Evolutionary conservation across 2,113 vertebrate species (phyloP).

Genomic region (Ahaetulla prasina): DNA sequence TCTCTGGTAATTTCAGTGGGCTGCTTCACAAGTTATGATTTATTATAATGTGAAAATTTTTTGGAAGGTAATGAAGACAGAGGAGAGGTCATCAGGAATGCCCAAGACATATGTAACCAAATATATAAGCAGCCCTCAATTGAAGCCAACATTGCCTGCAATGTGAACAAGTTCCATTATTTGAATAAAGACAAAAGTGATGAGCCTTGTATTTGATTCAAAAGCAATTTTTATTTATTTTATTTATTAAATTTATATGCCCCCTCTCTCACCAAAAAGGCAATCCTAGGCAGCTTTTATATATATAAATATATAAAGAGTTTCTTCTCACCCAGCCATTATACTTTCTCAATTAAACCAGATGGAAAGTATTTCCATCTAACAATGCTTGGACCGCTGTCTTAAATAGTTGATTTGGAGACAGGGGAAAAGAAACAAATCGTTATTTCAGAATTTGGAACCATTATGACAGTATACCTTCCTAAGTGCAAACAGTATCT

Average conservation of each 20-base stretch:
- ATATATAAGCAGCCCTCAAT: conserved; percentile 17
- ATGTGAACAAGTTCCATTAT: conserved; percentile 10
- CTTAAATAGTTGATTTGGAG: background rate
- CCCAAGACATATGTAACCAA: conserved; percentile 37
- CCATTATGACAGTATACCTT: background rate
- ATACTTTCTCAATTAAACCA: accelerated
- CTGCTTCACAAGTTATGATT: conserved; percentile 34
- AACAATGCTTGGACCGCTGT: background rate
- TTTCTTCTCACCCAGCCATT: background rate
- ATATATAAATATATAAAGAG: conserved; percentile 34
- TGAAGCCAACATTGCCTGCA: conserved; percentile 29
- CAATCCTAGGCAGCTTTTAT: background rate
- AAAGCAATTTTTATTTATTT: conserved; percentile 25
- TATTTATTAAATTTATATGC: too few species aligned
- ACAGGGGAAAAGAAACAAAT: background rate
- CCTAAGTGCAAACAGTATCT: background rate
- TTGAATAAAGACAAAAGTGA: conserved; percentile 39
- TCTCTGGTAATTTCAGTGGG: conserved; percentile 43
- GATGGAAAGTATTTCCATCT: background rate
- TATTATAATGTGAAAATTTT: conserved; percentile 41
- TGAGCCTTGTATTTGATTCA: conserved; percentile 17
- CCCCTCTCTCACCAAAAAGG: too few species aligned
- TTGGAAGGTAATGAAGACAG: conserved; percentile 27
- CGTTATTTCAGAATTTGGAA: background rate
- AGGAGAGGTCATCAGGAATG: conserved; percentile 33